Conservation (phyloP, 2,888 invertebrate species). For the Hirtodrosophila trivittata region DNA sequence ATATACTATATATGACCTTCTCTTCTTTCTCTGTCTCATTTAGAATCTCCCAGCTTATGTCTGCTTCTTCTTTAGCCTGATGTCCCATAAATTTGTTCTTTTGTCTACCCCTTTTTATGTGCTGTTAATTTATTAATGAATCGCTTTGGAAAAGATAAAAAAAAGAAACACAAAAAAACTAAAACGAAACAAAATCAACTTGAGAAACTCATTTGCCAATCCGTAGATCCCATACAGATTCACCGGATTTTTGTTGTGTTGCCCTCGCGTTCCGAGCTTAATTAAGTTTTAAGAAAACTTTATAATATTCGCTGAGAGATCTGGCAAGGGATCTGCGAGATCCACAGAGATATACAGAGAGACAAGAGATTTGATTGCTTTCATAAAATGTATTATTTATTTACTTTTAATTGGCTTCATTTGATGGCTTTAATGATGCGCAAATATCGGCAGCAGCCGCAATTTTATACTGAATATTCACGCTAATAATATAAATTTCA, state of each 20-base stretch:
- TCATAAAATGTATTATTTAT: conserved; percentile 78
- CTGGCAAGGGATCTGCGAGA: background rate
- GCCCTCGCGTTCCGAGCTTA: conserved; percentile 48
- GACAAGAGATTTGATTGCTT: conserved; percentile 62
- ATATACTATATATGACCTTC: conserved; percentile 11
- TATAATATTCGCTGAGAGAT: conserved; percentile 58
- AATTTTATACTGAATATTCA: conserved; percentile 57
- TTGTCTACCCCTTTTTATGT: conserved; percentile 54
- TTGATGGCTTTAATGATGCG: conserved; percentile 77
- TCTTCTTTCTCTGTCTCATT: conserved; percentile 34
- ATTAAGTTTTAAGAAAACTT: conserved; percentile 77
- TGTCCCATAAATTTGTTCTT: conserved; percentile 55
- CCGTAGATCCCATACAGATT: conserved; percentile 33
- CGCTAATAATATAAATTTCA: conserved; percentile 74
- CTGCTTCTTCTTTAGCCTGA: conserved; percentile 15
- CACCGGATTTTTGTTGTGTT: conserved; percentile 34
- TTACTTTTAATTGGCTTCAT: conserved; percentile 79
- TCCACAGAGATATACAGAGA: background rate
- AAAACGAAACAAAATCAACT: conserved; percentile 8
- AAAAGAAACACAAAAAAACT: conserved; percentile 30
- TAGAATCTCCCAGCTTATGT: conserved; percentile 8
- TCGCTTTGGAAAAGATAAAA: conserved; percentile 35
- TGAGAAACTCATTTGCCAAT: conserved; percentile 48
- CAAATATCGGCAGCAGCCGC: conserved; percentile 70
- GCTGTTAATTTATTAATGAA: conserved; percentile 76